Base-by-base conservation (phyloP, 2,113 vertebrate genomes). In the Limanda limanda region DNA sequence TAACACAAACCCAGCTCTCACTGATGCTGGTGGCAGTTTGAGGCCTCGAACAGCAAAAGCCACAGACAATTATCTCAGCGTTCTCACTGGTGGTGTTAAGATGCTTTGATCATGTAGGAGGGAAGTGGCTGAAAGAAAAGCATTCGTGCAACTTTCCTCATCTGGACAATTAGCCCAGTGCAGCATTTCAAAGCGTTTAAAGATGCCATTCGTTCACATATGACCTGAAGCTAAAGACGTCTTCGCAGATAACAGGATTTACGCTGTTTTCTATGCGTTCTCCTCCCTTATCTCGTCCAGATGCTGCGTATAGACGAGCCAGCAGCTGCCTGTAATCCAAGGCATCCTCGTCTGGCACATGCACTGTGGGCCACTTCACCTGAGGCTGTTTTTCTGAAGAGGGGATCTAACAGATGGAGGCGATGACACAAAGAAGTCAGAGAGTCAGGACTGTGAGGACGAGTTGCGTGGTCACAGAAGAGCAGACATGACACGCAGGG, bases 271-370 rank as follows among this genome's bases (percentile, higher is more conserved):
- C 54, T 45, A 25, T 52, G 27, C 56, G 58, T 70, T 15, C n/a
- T 54, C 58, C 60, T 54, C 58, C 51, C n/a, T 23, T 12, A 9
- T 7, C 52, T 23, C 52, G 51, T 85, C 78, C 74, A 80, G 74
- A 73, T 70, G 17, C 60, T 88, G 64, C 4, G 48, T 63, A 21
- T 17, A 48, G 54, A 64, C 82, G 45, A 80, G 25, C 15, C 71
- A 65, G 71, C 86, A 85, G 85, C 82, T 86, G 88, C 48, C 65
- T 45, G 78, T 88, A 76, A 88, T 86, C 62, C 73, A 61, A 76
- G 56, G 77, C 73, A 74, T 89, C 88, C 80, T 86, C 9, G 31
- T 81, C 86, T 84, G 78, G 79, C 74, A 75, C 81, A 78, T 56
- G 17, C n/a, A 27, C 79, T 70, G 52, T 23, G 56, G 75, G 74